Conservation (phyloP, 2,888 invertebrate genomes). For the Drosophila eohydei region DNA sequence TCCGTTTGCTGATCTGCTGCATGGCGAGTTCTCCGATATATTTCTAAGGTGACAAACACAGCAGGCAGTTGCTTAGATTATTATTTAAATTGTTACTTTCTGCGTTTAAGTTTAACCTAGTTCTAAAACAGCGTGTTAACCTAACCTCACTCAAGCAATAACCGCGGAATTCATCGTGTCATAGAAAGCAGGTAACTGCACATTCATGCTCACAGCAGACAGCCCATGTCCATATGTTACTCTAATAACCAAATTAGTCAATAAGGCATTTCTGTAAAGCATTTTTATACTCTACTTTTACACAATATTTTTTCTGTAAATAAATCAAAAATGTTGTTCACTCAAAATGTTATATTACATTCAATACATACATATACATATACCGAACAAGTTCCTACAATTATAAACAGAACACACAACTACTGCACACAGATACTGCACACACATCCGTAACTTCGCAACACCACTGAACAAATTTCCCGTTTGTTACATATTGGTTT, state of each 20-base stretch:
- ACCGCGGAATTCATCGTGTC: conserved; percentile 76
- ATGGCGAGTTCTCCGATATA: conserved; percentile 82
- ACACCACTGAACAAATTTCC: background rate
- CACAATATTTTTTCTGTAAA: conserved; percentile 30
- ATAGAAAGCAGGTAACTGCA: conserved; percentile 51
- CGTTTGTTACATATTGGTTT: background rate
- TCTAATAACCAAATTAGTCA: conserved; percentile 51
- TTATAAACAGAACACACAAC: background rate
- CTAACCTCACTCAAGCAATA: conserved; percentile 64
- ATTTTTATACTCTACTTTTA: conserved; percentile 30
- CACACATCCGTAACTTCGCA: background rate
- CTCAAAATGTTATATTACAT: conserved; percentile 14
- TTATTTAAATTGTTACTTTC: conserved; percentile 47
- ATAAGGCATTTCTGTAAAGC: conserved; percentile 55
- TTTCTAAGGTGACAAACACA: conserved; percentile 82
- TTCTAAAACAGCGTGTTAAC: conserved; percentile 41
- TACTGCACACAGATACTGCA: background rate
- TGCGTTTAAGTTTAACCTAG: conserved; percentile 60
- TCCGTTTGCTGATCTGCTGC: conserved; percentile 83
- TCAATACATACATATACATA: background rate
- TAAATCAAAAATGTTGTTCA: conserved; percentile 57
- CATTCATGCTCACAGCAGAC: conserved; percentile 39
- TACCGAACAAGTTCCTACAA: background rate
- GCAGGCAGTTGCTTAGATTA: conserved; percentile 26
- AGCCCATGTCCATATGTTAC: conserved; percentile 42